A percentile compares a stretch with the other conserved stretches of the same genome.
These are phyloP conservation scores for Sebastes nivosus DNA, from an alignment of 2,797 vertebrate species.

Conservation along the genomic window DNA sequence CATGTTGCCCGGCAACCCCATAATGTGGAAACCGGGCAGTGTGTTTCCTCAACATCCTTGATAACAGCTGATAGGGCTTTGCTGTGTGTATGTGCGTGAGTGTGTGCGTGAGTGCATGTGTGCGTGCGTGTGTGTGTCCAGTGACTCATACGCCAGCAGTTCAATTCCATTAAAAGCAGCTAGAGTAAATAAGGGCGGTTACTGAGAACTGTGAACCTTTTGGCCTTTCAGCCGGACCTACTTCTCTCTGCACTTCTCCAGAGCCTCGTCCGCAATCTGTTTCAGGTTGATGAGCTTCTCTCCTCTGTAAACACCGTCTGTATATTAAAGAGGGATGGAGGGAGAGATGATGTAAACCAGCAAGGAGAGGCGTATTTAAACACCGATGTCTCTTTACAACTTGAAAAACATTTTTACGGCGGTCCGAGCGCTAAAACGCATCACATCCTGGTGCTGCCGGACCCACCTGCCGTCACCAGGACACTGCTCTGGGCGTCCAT, in stretches of 20 bases:
- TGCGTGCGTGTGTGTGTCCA: conserved; percentile 11
- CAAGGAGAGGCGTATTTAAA: background rate
- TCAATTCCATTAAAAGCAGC: conserved; percentile 39
- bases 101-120: conserved; percentile 7
- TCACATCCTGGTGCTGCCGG: conserved; percentile 2
- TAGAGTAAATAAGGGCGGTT: conserved; percentile 56
- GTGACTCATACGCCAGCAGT: conserved; percentile 37
- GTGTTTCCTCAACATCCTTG: conserved; percentile 40
- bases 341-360: background rate
- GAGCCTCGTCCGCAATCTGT: conserved; percentile 80
- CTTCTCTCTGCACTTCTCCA: conserved; percentile 81
- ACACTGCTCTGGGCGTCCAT: conserved; percentile 79
- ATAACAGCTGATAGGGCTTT: conserved; percentile 52
- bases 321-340: background rate
- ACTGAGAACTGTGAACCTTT: conserved; percentile 17
- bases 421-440: background rate
- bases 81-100: conserved; percentile 15
- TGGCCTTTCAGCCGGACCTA: conserved; percentile 42
- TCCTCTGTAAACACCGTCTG: conserved; percentile 85
- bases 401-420: background rate
- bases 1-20: conserved; percentile 75
- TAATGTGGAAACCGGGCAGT: conserved; percentile 33
- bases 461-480: conserved; percentile 84
- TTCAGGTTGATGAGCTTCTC: conserved; percentile 87
- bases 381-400: conserved; percentile 3